Base-by-base conservation (phyloP, 2,888 invertebrate genomes). In the Xanthorhoe designata region DNA sequence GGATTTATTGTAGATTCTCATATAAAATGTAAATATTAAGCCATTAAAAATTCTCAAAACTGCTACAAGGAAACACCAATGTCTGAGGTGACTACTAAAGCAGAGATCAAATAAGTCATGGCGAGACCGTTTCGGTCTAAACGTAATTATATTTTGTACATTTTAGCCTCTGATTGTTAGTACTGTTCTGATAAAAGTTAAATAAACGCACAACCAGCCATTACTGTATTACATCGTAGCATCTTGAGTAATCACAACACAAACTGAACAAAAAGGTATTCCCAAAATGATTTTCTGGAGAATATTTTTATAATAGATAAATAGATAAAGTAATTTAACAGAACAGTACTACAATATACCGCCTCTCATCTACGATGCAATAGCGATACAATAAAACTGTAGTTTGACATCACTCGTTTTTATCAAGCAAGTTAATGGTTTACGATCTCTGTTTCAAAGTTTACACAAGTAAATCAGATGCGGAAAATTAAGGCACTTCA, bases 101-200 rank as follows among this genome's bases (percentile, higher is more conserved):
- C 88, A 87, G 90, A 92, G 89, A 91, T 90, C 89, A 90, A 90
- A 88, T 87, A 74, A 86, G 85, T 88, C 87, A 88, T 90, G 91
- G 90, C 90, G 87, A 86, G 86, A 90, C 88, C 87, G 51, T 75
- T 74, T 66, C 65, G 86, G 88, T 87, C 87, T 81, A 81, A 73
- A 81, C 72, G 80, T 79, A 83, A 84, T 70, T 76, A 80, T 80
- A 79, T 83, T 82, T 92, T 91, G 89, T 91, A 92, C 90, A 88
- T 88, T 72, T 67, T 87, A 91, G 89, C 90, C 90, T 91, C 90
- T 82, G 76, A 78, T 81, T 83, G 73, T 75, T 76, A 75, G 81
- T 82, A 87, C 89, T 90, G 91, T 88, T 88, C 86, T 80, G 80
- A 83, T 83, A 80, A 82, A 57, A 60, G 13, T 29, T 0, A 49